Evolutionary conservation across 2,797 vertebrate genomes (phyloP).

Genomic region (Myotis findleyi): DNA sequence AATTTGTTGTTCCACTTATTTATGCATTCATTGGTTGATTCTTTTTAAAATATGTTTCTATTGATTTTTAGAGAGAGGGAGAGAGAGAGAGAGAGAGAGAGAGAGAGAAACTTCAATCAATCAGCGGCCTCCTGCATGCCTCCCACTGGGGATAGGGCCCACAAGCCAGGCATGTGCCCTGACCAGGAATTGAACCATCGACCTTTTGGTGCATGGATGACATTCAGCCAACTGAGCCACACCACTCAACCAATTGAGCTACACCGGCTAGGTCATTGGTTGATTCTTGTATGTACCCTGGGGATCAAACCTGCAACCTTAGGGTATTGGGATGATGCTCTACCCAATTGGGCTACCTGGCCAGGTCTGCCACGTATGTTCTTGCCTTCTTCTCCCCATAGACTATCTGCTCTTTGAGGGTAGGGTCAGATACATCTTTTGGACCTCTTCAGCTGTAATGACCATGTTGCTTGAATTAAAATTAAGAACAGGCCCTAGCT

Average conservation of each 20-base stretch:
- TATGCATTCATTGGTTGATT: neutral
- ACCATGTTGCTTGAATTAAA: slow-evolving; percentile 17
- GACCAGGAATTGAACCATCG: neutral
- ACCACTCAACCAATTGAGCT: neutral
- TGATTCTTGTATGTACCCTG: neutral
- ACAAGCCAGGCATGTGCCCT: neutral
- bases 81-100: neutral
- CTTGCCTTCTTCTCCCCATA: neutral
- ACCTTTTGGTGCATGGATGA: neutral
- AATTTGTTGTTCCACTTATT: neutral
- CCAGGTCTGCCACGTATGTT: neutral
- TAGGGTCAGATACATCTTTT: neutral
- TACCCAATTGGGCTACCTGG: neutral
- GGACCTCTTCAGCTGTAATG: neutral
- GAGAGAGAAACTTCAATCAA: neutral
- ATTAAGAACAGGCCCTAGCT: too few species aligned
- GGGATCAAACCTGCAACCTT: neutral
- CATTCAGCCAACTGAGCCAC: neutral
- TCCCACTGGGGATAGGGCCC: neutral
- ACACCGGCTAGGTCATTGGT: neutral
- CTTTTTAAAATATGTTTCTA: neutral
- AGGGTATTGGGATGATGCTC: neutral
- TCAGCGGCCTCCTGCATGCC: neutral
- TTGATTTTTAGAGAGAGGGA: neutral
- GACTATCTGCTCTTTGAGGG: neutral